Evolutionary conservation across 2,888 invertebrate species (phyloP), one percentile per base, ranked within the genome.

Genomic region (Cephus pygmeus): DNA sequence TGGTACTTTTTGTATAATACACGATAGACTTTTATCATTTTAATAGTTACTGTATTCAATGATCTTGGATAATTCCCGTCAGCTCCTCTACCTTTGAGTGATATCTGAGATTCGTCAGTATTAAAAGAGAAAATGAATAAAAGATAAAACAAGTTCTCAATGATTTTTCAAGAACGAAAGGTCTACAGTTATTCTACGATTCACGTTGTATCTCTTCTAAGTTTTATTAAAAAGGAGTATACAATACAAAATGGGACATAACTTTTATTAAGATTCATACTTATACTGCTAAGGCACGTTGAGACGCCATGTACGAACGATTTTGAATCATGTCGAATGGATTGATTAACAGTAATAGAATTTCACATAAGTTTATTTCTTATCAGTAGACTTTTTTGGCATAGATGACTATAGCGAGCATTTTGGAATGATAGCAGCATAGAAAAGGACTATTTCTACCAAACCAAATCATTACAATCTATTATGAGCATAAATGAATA

Each of bases 141-240:
- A 35, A 35, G 3, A 23, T 40, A 15, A 40, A 40, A 40, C 40
- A 0, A 40, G 6, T 15, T 40, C 40, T 23, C 6, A 56, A 56
- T 23, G 9, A 56, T 9, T 23, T 56, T 56, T 23, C 56, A 23
- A 56, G 0, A 56, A 56, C 9, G 23, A 23, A 23, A 56, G 6
- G 6, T 56, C 15, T 56, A 23, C 56, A 56, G 9, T 56, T 56
- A 23, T 23, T 56, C 23, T 1, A 56, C 23, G 23, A 23, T 23
- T 56, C 56, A 56, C 56, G 6, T 6, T 40, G 56, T 56, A 56
- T 23, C 11, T 75, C 75, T 56, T 73, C 69, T 34, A 75, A 76
- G 33, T 77, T 81, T 77, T 81, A 80, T 80, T 80, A 69, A 76
- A 81, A 81, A 80, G 30, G 12, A 71, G 31, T 71, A 71, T 71